These are phyloP conservation scores for Lithophane ornitopus DNA, from an alignment of 2,888 invertebrate genomes.

Conservation along the genomic window DNA sequence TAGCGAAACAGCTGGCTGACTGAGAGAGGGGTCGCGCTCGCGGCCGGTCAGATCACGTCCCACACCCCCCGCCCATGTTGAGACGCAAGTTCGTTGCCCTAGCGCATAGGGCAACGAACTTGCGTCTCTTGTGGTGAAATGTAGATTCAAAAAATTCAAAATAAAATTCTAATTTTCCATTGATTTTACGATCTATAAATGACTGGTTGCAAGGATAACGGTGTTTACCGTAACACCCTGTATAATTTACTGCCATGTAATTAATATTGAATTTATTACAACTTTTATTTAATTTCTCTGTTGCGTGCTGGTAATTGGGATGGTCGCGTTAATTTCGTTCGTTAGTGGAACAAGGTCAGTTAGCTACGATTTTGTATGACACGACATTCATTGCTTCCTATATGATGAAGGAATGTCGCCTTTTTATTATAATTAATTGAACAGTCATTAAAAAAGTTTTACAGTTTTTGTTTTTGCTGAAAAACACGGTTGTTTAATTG, in stretches of 20 bases:
- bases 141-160: too few species aligned
- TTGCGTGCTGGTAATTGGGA: constrained; percentile 38
- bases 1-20: too few species aligned
- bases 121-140: too few species aligned
- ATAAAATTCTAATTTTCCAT: too few species aligned
- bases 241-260: background rate
- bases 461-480: background rate
- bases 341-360: constrained; percentile 42
- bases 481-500: background rate
- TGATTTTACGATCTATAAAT: too few species aligned
- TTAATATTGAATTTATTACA: constrained; percentile 27
- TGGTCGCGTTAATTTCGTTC: constrained; percentile 36
- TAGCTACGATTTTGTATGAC: constrained; percentile 1
- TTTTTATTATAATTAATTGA: constrained; percentile 25
- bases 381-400: constrained; percentile 20
- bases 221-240: too few species aligned
- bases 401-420: background rate
- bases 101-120: too few species aligned
- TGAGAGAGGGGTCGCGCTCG: too few species aligned
- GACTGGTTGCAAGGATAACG: too few species aligned
- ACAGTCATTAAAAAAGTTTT: background rate
- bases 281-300: constrained; percentile 25
- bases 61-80: too few species aligned
- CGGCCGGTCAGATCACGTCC: too few species aligned
- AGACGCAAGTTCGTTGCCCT: too few species aligned